phyloP scores from a whole-genome alignment of 1,140 invertebrate species.

The Leguminivora glycinivorella region DNA sequence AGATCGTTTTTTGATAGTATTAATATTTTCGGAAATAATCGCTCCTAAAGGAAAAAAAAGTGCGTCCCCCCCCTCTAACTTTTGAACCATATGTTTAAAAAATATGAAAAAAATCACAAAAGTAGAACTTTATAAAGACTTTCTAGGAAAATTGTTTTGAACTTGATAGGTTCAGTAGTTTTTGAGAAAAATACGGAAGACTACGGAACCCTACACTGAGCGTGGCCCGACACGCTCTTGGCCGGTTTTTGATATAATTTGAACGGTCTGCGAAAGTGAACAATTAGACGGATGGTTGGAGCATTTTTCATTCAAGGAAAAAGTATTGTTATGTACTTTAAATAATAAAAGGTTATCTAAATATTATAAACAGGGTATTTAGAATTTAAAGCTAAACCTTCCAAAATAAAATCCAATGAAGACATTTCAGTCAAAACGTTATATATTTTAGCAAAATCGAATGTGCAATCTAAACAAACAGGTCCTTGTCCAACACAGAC shows the following conservation, averaged over 20 bases:
- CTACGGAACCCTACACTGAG: too few relatives aligned
- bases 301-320: neutral
- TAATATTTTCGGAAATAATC: too few relatives aligned
- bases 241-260: neutral
- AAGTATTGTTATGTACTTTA: neutral
- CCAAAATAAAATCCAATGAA: neutral
- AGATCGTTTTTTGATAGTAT: too few relatives aligned
- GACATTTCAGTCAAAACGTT: neutral
- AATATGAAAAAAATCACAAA: too few relatives aligned
- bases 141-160: too few relatives aligned
- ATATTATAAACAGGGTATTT: neutral
- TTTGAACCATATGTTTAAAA: too few relatives aligned
- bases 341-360: neutral
- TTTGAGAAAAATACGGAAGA: too few relatives aligned
- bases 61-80: too few relatives aligned
- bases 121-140: too few relatives aligned
- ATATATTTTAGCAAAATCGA: neutral
- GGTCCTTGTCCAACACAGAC: constrained; percentile 58
- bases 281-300: neutral
- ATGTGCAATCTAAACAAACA: constrained; percentile 43
- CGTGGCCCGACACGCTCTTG: too few relatives aligned
- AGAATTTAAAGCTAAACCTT: neutral
- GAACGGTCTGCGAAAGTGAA: neutral
- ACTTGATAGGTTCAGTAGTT: too few relatives aligned
- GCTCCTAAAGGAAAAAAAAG: too few relatives aligned